Evolutionary conservation across 2,797 vertebrate genomes (phyloP), one percentile per base, ranked within the genome.

Genomic region (Notoglanidium macrostoma): DNA sequence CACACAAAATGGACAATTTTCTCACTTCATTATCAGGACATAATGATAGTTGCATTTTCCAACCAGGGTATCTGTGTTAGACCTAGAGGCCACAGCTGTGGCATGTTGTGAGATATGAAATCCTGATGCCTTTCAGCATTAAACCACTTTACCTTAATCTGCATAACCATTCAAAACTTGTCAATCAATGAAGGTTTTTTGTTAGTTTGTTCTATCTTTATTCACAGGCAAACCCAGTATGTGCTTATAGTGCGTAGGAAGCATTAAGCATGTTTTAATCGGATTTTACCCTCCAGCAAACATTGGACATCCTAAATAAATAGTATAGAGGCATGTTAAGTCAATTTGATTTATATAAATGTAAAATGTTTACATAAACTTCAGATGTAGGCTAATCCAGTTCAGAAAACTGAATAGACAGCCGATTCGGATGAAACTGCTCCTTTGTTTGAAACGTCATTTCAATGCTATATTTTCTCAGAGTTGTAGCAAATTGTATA

Each of bases 341-440:
- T 54, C 74, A 32, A 12, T 29, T 51, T 77, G n/a, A 77, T 54
- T 5, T 79, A 40, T 57, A 40, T 40, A 59, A 35, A 80, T 23
- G 32, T 26, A 26, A 79, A 35, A 8, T 61, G 78, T 80, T 79
- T 35, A 61, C 44, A 35, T 63, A 63, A 44, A 44, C 40, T 40
- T 44, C 55, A 55, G 5, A 35, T 11, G 67, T 79, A 80, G 85
- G 72, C 35, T 90, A 84, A 90, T 83, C 83, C 88, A 83, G 65
- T 79, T 65, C 83, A 85, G 86, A 57, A 63, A 73, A 74, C 35
- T 55, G 72, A 83, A 29, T 19, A 35, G 29, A 83, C 11, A 67
- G 63, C 21, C n/a, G 49, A 54, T 77, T 77, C 49, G 29, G 15
- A 55, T 55, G n/a, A 77, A 54, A 49, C 74, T 19, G 26, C 49